Percentiles rank a stretch among this genome's conserved stretches.
phyloP scores from a whole-genome alignment of 2,797 vertebrate species.

The Cephalopachus bancanus region DNA sequence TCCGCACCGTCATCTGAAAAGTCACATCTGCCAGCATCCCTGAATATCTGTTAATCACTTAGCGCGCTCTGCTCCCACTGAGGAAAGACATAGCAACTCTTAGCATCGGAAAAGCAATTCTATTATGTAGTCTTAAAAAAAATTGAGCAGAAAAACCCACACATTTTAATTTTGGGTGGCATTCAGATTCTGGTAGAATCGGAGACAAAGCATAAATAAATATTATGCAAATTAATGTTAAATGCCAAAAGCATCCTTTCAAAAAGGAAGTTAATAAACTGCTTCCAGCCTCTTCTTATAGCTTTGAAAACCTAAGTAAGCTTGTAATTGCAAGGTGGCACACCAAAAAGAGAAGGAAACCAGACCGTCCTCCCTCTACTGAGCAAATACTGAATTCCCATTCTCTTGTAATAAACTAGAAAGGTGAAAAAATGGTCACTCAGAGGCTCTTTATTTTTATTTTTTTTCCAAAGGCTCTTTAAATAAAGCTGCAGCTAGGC shows the following conservation, averaged over 20 bases:
- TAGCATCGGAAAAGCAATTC: constrained; percentile 46
- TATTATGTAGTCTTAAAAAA: not conserved
- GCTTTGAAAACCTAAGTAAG: constrained; percentile 4
- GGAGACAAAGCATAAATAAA: constrained; percentile 73
- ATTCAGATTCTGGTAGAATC: constrained; percentile 63
- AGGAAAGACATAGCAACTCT: constrained; percentile 11
- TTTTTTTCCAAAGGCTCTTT: no score
- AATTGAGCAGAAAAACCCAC: not conserved
- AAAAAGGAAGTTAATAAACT: constrained; percentile 27
- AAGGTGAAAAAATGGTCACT: not conserved
- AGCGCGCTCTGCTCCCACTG: not conserved
- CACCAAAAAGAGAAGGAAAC: not conserved
- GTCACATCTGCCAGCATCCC: constrained; percentile 58
- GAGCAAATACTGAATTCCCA: not conserved
- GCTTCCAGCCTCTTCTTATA: constrained; percentile 45
- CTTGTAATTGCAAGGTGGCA: not conserved
- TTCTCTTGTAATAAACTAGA: not conserved
- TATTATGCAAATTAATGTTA: constrained; percentile 11
- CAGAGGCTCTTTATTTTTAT: not conserved
- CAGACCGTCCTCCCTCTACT: not conserved
- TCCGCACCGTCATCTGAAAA: constrained; percentile 51
- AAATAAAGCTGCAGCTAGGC: not conserved
- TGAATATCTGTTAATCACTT: not conserved
- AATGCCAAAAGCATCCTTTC: constrained; percentile 49
- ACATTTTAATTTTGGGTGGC: constrained; percentile 65